These are phyloP conservation scores for Thunnus thynnus DNA, from an alignment of 2,113 vertebrate species.

Conservation along the genomic window DNA sequence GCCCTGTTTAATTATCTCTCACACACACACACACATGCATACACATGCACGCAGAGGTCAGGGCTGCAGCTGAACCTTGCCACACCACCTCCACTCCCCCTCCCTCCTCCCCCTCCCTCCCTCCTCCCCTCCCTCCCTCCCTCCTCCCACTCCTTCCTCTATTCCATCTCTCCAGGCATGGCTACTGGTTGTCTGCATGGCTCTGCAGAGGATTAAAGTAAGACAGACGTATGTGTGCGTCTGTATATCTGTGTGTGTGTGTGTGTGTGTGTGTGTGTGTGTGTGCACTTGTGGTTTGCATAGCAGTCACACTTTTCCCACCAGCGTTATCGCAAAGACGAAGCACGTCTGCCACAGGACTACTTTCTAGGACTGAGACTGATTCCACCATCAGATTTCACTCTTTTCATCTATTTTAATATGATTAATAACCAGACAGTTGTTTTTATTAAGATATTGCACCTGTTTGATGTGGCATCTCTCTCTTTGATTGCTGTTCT, in stretches of 20 bases:
- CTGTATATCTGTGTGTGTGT: neutral
- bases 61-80: slow-evolving; percentile 64
- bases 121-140: no score
- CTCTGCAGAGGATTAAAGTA: slow-evolving; percentile 54
- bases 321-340: neutral
- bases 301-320: slow-evolving; percentile 44
- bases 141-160: neutral
- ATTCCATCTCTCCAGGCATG: slow-evolving; percentile 28
- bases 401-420: neutral
- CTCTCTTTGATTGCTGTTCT: neutral
- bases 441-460: neutral
- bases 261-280: neutral
- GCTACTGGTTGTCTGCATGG: slow-evolving; percentile 49
- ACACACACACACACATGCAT: slow-evolving; percentile 29
- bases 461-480: neutral
- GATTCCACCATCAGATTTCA: neutral
- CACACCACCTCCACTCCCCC: slow-evolving; percentile 24
- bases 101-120: neutral
- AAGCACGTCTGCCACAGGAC: slow-evolving; percentile 10
- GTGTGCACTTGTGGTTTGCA: slow-evolving; percentile 26
- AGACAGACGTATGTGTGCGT: neutral
- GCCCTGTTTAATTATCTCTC: slow-evolving; percentile 78
- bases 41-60: slow-evolving; percentile 54
- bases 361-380: slow-evolving; percentile 6
- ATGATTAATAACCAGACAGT: neutral